phyloP scores from a whole-genome alignment of 2,888 invertebrate genomes.

The Abscondita cerata region DNA sequence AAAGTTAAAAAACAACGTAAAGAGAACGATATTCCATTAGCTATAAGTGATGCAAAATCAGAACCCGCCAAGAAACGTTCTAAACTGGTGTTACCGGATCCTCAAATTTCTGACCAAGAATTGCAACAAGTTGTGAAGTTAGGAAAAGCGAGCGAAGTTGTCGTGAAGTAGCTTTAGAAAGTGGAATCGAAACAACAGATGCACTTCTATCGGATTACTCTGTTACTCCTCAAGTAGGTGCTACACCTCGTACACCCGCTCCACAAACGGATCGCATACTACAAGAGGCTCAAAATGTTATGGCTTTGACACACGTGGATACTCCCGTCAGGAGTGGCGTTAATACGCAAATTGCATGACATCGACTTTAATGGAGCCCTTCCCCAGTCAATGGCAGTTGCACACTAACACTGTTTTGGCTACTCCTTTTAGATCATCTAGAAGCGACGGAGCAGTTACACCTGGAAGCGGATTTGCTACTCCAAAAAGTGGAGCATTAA shows the following conservation, averaged over 20 bases:
- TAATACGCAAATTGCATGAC: conserved; percentile 91
- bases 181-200: conserved; percentile 80
- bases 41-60: conserved; percentile 84
- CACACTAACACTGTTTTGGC: conserved; percentile 95
- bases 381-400: conserved; percentile 73
- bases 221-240: conserved; percentile 71
- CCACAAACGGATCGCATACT: conserved; percentile 82
- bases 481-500: conserved; percentile 62
- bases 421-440: conserved; percentile 82
- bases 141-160: conserved; percentile 89
- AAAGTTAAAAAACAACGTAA: conserved; percentile 93
- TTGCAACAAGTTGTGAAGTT: conserved; percentile 91
- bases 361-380: conserved; percentile 86
- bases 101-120: conserved; percentile 95
- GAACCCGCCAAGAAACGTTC: conserved; percentile 93
- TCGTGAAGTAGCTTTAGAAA: conserved; percentile 84
- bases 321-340: conserved; percentile 96
- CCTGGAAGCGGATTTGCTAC: conserved; percentile 68
- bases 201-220: conserved; percentile 92
- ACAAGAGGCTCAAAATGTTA: conserved; percentile 98
- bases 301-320: conserved; percentile 97
- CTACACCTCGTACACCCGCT: conserved; percentile 87
- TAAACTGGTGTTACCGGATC: conserved; percentile 94
- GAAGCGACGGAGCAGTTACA: conserved; percentile 69
- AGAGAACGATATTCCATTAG: conserved; percentile 93